phyloP scores from a whole-genome alignment of 2,113 vertebrate genomes.

The Eptatretus burgeri region DNA sequence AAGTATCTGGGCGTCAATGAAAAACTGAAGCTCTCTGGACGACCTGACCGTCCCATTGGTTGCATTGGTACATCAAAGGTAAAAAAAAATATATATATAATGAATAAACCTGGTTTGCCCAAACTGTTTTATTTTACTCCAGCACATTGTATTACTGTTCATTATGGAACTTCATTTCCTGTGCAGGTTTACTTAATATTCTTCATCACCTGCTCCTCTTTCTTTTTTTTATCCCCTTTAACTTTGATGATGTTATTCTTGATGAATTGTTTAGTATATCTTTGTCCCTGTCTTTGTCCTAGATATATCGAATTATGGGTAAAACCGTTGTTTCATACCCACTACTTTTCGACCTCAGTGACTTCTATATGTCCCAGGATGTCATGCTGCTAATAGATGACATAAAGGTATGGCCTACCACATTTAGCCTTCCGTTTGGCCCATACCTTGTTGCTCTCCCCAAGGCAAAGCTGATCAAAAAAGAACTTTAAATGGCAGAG shows the following conservation, averaged over 20 bases:
- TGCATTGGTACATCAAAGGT: conserved; percentile 96
- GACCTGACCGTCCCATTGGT: conserved; percentile 66
- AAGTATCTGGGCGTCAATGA: conserved; percentile 64
- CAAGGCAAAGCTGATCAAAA: background rate
- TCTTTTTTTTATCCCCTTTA: too few species aligned
- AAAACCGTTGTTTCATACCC: conserved; percentile 95
- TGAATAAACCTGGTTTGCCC: background rate
- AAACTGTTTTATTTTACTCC: background rate
- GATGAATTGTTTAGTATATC: background rate
- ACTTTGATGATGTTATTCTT: too few species aligned
- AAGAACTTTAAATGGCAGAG: too few species aligned
- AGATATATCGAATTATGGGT: conserved; percentile 87
- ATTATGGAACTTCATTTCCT: conserved; percentile 12
- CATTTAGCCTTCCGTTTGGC: background rate
- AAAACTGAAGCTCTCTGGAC: conserved; percentile 66
- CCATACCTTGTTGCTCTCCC: background rate
- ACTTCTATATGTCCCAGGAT: conserved; percentile 97
- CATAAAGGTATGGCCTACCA: conserved; percentile 41
- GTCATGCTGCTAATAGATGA: conserved; percentile 93
- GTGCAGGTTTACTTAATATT: conserved; percentile 11
- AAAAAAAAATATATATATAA: conserved; percentile 3
- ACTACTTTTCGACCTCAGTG: conserved; percentile 88
- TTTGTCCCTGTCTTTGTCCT: conserved; percentile 9
- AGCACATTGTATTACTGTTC: background rate
- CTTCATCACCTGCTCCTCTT: background rate